Conservation (phyloP, 2,797 vertebrate species). For the Arctocebus calabarensis region DNA sequence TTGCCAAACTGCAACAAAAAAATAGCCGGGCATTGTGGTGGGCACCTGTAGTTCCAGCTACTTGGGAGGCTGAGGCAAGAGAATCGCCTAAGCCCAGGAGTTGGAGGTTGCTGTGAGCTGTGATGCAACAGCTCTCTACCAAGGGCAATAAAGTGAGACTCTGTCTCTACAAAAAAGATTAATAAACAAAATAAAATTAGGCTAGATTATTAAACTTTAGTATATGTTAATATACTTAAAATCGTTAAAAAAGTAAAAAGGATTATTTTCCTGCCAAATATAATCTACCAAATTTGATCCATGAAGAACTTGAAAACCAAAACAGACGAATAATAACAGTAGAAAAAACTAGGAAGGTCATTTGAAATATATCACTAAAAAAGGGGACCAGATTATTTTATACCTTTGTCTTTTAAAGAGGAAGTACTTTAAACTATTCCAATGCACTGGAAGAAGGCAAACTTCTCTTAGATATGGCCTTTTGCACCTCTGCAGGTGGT, state of each 20-base stretch:
- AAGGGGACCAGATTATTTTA: neutral
- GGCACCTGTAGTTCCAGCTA: too few relatives aligned
- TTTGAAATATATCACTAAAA: slow-evolving; percentile 22
- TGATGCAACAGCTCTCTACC: too few relatives aligned
- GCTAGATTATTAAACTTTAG: neutral
- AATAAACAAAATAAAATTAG: neutral
- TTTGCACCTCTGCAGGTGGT: neutral
- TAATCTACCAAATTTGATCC: too few relatives aligned
- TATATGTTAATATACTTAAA: neutral
- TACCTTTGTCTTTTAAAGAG: neutral
- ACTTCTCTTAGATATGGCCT: neutral
- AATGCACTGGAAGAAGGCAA: neutral
- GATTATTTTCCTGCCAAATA: neutral
- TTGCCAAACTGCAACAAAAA: too few relatives aligned
- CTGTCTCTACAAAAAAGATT: too few relatives aligned
- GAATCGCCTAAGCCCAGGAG: too few relatives aligned
- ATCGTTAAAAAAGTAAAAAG: neutral
- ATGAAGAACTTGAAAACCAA: too few relatives aligned
- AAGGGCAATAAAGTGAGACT: too few relatives aligned
- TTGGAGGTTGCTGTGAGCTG: too few relatives aligned
- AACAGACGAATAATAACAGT: neutral
- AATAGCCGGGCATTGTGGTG: too few relatives aligned
- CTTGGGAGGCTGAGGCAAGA: too few relatives aligned
- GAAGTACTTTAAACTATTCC: neutral
- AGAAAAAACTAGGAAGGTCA: neutral